These are phyloP conservation scores for Arenicola marina DNA, from an alignment of 2,888 invertebrate genomes.

Conservation along the genomic window DNA sequence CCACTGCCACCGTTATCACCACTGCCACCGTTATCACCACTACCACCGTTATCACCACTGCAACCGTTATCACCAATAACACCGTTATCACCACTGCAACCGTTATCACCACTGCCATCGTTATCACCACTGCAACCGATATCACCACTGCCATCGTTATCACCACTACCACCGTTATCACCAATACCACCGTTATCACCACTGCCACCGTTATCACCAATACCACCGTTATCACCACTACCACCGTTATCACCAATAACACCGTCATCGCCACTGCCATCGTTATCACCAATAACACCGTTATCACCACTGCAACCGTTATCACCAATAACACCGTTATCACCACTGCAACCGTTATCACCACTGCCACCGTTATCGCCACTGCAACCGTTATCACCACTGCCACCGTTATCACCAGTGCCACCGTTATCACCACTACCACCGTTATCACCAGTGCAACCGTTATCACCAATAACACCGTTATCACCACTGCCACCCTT, in stretches of 20 bases:
- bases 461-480: background rate
- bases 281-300: background rate
- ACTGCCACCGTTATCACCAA: too few relatives aligned
- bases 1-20: too few relatives aligned
- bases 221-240: background rate
- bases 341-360: background rate
- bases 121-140: too few relatives aligned
- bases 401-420: background rate
- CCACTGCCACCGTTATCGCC: background rate
- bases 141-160: too few relatives aligned
- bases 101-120: too few relatives aligned
- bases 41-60: too few relatives aligned
- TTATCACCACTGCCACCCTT: background rate
- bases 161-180: too few relatives aligned
- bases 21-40: too few relatives aligned
- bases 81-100: too few relatives aligned
- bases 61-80: too few relatives aligned
- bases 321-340: background rate
- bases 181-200: too few relatives aligned
- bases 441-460: background rate
- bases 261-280: background rate
- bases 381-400: background rate
- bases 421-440: background rate
- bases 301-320: background rate
- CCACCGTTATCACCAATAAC: background rate